Evolutionary conservation across 2,797 vertebrate genomes (phyloP).

Genomic region (Eulemur rubriventer): DNA sequence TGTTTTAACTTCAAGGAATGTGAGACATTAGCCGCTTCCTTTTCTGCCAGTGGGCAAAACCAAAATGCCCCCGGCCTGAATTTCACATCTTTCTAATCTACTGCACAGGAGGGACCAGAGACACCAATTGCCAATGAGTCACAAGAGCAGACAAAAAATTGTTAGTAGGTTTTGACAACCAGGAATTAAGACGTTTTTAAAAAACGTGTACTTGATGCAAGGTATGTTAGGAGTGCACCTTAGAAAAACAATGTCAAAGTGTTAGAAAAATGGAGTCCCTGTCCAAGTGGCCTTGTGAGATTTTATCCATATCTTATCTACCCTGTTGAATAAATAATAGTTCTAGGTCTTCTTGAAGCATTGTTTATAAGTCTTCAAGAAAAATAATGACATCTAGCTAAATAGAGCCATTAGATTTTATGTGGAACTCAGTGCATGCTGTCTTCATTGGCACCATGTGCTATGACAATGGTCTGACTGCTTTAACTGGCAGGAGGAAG

Average conservation of each 20-base stretch:
- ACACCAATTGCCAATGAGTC: conserved; percentile 53
- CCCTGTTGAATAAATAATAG: not conserved
- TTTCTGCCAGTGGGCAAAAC: conserved; percentile 21
- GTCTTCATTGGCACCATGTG: not conserved
- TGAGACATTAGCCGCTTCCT: not conserved
- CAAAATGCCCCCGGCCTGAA: not conserved
- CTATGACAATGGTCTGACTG: not conserved
- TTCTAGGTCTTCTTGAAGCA: conserved; percentile 30
- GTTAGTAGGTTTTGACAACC: conserved; percentile 47
- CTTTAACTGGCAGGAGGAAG: not conserved
- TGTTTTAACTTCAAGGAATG: conserved; percentile 1
- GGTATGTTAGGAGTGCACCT: not conserved
- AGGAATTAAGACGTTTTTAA: conserved; percentile 41
- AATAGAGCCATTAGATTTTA: not conserved
- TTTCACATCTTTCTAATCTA: conserved; percentile 18
- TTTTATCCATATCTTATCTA: not conserved
- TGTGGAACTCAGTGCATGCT: not conserved
- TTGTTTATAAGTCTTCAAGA: conserved; percentile 11
- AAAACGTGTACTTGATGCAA: not conserved
- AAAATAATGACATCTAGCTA: conserved; percentile 33
- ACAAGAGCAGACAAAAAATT: conserved; percentile 68
- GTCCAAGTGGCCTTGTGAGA: not conserved
- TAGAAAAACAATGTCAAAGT: conserved; percentile 34
- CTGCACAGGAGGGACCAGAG: conserved; percentile 33
- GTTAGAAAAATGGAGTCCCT: conserved; percentile 28